Evolutionary conservation across 2,797 vertebrate species (phyloP).

Genomic region (Acanthurus lineatus): DNA sequence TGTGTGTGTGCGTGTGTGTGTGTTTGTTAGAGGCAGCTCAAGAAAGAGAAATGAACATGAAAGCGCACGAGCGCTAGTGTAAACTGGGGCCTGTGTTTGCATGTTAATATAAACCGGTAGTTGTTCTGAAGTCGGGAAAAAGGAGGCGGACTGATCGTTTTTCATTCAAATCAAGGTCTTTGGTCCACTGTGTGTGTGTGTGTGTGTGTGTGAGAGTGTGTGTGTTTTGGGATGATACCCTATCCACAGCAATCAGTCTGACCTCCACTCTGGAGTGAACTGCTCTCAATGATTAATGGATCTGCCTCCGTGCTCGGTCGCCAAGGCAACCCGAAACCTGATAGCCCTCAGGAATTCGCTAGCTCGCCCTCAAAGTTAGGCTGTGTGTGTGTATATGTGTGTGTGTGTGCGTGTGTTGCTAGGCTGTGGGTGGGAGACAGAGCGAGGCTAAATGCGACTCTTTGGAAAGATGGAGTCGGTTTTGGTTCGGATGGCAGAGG

Average conservation of each 20-base stretch:
- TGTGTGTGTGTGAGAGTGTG: conserved; percentile 79
- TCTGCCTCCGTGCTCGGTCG: conserved; percentile 97
- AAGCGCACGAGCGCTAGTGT: background rate
- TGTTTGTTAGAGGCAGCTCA: conserved; percentile 6
- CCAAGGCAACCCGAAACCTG: conserved; percentile 97
- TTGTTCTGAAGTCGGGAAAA: conserved; percentile 30
- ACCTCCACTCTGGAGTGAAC: conserved; percentile 96
- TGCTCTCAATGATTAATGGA: conserved; percentile 99
- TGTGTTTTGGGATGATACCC: conserved; percentile 94
- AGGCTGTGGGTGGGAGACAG: conserved; percentile 70
- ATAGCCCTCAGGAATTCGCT: conserved; percentile 97
- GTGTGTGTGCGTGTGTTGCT: conserved; percentile 43
- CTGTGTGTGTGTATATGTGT: conserved; percentile 47
- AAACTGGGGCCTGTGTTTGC: conserved; percentile 9
- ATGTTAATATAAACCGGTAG: background rate
- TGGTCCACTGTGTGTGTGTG: conserved; percentile 66
- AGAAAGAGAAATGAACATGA: conserved; percentile 46
- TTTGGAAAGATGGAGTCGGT: conserved; percentile 74
- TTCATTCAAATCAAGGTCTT: conserved; percentile 93
- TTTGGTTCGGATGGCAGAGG: conserved; percentile 64
- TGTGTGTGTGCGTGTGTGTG: conserved; percentile 29
- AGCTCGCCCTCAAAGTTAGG: conserved; percentile 82
- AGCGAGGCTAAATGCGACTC: conserved; percentile 60
- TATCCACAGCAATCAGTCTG: conserved; percentile 99
- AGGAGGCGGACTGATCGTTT: conserved; percentile 90